Base-by-base conservation (phyloP, 1,140 invertebrate genomes). In the Maniola jurtina region DNA sequence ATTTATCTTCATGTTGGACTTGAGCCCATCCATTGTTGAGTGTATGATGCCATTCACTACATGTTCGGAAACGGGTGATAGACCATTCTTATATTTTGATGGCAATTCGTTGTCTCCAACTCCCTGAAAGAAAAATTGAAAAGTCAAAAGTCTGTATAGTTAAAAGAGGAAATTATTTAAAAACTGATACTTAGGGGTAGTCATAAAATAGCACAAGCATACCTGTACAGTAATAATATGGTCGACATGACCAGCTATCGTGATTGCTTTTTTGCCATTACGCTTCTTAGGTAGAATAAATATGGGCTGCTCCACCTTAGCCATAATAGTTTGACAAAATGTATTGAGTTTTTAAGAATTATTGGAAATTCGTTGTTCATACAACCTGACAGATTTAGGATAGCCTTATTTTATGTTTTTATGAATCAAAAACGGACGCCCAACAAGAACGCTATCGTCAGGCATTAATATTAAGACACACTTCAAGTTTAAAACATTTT, bases 191-290 rank as follows among this genome's bases (percentile, higher is more conserved):
- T 25, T 25, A 2, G 4, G 25, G 1, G 25, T 25, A 25, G 13
- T 0, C 35, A 57, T 57, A 16, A 15, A 15, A 50, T 50, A 33
- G 35, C 14, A 59, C 33, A 61, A 48, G 67, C 61, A 36, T 52
- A 93, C 93, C 88, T 93, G 92, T 56, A 93, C 91, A 76, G 87
- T 91, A 63, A 93, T 93, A 66, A 93, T 93, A 68, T 93, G 93
- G 71, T 93, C 93, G 14, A 93, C 93, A 87, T 93, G 92, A 67
- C 91, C 92, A 45, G 89, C 83, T 63, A 84, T 74, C 5, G 79
- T 70, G 70, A 86, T 91, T 57, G 75, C 75, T 73, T 93, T 93
- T 72, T 93, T 93, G 34, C 92, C 91, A 70, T 89, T 92, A 72
- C 92, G 86, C 79, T 93, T 93, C 66, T 93, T 92, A 25, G 93